Percentiles rank a stretch among this genome's conserved stretches.
Conservation (phyloP, 2,888 invertebrate genomes). For the Drosophila mayaguana region DNA sequence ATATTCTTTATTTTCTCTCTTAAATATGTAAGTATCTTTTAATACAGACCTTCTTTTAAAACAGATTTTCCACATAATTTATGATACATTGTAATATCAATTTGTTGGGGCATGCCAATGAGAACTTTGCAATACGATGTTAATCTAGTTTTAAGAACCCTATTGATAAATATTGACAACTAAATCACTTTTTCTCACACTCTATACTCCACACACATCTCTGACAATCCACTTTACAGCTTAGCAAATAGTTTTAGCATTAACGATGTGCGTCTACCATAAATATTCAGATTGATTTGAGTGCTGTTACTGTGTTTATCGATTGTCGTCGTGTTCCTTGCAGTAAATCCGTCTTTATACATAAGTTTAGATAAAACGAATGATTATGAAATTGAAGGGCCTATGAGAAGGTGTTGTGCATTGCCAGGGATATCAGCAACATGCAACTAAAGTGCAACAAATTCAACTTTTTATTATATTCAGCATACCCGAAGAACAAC, state of each 20-base stretch:
- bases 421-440: conserved; percentile 25
- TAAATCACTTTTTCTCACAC: conserved; percentile 22
- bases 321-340: conserved; percentile 79
- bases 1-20: too few relatives aligned
- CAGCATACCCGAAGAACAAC: neutral
- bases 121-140: conserved; percentile 71
- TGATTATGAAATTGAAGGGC: neutral
- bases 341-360: conserved; percentile 80
- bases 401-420: conserved; percentile 27
- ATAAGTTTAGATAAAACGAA: conserved; percentile 66
- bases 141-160: neutral
- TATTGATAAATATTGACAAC: neutral
- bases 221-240: conserved; percentile 28
- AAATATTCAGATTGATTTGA: conserved; percentile 50
- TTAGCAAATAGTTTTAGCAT: conserved; percentile 37
- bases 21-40: too few relatives aligned
- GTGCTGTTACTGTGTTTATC: conserved; percentile 54
- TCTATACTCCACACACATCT: neutral
- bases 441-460: conserved; percentile 19
- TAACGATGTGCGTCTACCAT: conserved; percentile 58
- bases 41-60: too few relatives aligned
- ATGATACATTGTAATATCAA: neutral
- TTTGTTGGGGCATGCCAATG: conserved; percentile 24
- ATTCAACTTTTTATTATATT: conserved; percentile 15
- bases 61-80: neutral